phyloP scores from a whole-genome alignment of 2,888 invertebrate genomes.

The Oegoconia quadripuncta region DNA sequence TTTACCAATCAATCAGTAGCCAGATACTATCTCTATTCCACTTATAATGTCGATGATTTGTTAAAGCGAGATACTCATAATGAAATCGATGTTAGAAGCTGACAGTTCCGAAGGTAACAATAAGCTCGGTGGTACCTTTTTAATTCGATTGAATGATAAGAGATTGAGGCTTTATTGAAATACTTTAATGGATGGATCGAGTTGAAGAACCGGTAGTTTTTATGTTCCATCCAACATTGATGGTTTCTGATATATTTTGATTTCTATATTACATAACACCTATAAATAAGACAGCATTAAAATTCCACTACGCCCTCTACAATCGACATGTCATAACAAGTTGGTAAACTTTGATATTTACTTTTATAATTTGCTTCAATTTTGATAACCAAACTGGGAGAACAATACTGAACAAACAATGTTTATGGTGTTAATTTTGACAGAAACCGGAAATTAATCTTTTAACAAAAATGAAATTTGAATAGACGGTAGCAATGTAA shows the following conservation, averaged over 20 bases:
- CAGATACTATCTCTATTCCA: slow-evolving; percentile 14
- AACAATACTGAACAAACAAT: no score
- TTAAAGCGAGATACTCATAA: slow-evolving; percentile 8
- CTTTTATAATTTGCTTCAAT: no score
- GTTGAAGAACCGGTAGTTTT: slow-evolving; percentile 11
- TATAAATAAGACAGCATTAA: slow-evolving; percentile 1
- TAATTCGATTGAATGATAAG: slow-evolving; percentile 13
- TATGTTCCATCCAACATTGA: neutral
- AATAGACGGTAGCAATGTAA: neutral
- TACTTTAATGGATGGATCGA: slow-evolving; percentile 4
- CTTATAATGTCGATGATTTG: slow-evolving; percentile 14
- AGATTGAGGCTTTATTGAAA: slow-evolving; percentile 8
- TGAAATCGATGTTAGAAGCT: slow-evolving; percentile 1
- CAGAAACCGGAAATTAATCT: no score
- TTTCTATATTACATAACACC: slow-evolving; percentile 8
- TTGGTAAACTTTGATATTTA: neutral
- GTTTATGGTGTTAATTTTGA: no score
- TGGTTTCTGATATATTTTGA: slow-evolving; percentile 1
- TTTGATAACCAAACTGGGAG: no score
- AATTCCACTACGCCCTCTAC: neutral
- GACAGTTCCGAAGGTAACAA: slow-evolving; percentile 6
- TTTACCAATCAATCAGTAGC: slow-evolving; percentile 12
- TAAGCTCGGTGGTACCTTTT: slow-evolving; percentile 7
- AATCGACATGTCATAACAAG: slow-evolving; percentile 4
- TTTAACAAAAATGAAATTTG: no score